Percentiles rank a stretch among this genome's conserved stretches.
Evolutionary conservation across 1,140 invertebrate genomes (phyloP).

Genomic region (Antheraea mylitta): DNA sequence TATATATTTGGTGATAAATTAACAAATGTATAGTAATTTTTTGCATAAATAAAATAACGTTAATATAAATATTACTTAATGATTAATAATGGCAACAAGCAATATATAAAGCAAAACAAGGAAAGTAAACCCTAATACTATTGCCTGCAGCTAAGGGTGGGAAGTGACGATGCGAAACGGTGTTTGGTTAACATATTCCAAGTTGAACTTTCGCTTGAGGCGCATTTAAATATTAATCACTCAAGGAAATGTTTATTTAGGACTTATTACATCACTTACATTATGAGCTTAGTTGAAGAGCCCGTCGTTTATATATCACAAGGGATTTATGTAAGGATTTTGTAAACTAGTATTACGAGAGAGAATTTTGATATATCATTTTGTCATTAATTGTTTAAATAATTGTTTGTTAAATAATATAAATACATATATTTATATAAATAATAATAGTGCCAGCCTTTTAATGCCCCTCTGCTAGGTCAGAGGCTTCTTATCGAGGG

Average conservation of each 20-base stretch:
- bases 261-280: constrained; percentile 4
- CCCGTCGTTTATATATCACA: not conserved
- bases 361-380: not conserved
- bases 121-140: not conserved
- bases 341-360: not conserved
- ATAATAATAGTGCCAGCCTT: no score
- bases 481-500: no score
- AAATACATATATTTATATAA: no score
- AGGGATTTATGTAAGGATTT: not conserved
- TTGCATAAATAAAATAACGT: no score
- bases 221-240: constrained; percentile 3
- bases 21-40: no score
- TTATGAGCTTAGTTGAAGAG: not conserved
- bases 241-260: constrained; percentile 4
- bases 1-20: no score
- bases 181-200: not conserved
- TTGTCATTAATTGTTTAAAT: no score
- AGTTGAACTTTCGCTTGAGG: constrained; percentile 3
- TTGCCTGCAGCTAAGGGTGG: not conserved
- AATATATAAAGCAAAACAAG: not conserved
- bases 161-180: not conserved
- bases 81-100: constrained; percentile 33
- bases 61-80: constrained; percentile 34
- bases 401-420: no score
- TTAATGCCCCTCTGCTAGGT: no score